Percentiles rank a stretch among this genome's conserved stretches.
Evolutionary conservation across 2,797 vertebrate genomes (phyloP).

Genomic region (Cossypha dichroa): DNA sequence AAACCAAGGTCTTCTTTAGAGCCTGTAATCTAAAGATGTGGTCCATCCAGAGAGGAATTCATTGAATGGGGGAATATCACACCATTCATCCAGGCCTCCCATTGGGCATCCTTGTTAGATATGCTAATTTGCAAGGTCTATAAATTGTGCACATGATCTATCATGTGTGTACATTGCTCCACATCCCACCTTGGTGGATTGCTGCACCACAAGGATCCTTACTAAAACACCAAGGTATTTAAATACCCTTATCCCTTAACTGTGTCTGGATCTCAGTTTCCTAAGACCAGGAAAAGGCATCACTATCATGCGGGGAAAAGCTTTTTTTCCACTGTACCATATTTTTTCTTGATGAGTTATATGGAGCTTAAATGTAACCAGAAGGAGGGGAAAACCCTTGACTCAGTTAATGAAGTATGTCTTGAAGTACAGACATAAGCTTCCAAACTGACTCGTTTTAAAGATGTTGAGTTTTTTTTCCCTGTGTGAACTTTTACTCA

Average conservation of each 20-base stretch:
- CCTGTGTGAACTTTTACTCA: background rate
- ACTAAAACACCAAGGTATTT: background rate
- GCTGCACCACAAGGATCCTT: too few species aligned
- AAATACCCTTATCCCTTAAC: background rate
- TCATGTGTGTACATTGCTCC: accelerated
- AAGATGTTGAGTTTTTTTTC: background rate
- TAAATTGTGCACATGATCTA: accelerated
- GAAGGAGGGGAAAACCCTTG: background rate
- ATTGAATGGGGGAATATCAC: background rate
- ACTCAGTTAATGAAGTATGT: background rate
- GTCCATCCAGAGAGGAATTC: background rate
- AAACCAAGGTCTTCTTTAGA: background rate
- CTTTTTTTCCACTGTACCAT: background rate
- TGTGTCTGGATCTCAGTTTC: background rate
- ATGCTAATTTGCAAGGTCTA: background rate
- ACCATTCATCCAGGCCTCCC: background rate
- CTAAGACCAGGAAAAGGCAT: background rate
- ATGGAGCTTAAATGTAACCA: background rate
- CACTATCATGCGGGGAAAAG: background rate
- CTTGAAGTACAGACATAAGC: background rate
- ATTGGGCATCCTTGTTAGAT: background rate
- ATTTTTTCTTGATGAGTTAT: background rate
- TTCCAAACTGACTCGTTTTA: background rate
- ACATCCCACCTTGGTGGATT: accelerated
- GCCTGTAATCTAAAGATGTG: background rate